Conservation (phyloP, 2,888 invertebrate species). For the Eutolmus rufibarbis region DNA sequence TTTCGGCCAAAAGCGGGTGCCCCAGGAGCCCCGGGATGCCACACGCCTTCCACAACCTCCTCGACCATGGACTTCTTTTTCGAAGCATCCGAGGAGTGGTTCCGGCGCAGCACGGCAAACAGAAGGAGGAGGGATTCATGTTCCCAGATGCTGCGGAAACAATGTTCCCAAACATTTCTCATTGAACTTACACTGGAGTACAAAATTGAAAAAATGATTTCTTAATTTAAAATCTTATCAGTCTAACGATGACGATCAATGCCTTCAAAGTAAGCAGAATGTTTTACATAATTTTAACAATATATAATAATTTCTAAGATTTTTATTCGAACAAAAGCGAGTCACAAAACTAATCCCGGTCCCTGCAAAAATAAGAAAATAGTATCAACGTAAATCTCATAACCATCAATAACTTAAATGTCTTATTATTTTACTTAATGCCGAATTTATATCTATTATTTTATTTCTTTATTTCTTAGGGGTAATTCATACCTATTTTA, state of each 20-base stretch:
- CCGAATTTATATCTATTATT: too few relatives aligned
- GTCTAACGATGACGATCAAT: not conserved
- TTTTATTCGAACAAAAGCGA: too few relatives aligned
- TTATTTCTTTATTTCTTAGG: too few relatives aligned
- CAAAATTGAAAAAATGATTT: not conserved
- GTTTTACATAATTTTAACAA: not conserved
- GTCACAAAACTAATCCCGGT: too few relatives aligned
- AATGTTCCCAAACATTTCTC: not conserved
- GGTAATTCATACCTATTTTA: too few relatives aligned
- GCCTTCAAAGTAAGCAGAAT: not conserved
- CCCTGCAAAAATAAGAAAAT: too few relatives aligned
- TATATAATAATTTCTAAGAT: too few relatives aligned
- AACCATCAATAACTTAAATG: too few relatives aligned
- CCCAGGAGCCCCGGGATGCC: not conserved
- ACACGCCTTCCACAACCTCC: not conserved
- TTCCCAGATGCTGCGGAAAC: not conserved
- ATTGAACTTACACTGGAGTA: not conserved
- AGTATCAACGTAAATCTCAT: too few relatives aligned
- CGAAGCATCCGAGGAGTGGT: not conserved
- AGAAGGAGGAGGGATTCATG: not conserved
- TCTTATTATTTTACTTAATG: too few relatives aligned
- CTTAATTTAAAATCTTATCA: not conserved
- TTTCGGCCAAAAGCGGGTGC: not conserved
- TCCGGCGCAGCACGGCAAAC: not conserved
- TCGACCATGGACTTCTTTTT: not conserved